These are phyloP conservation scores for Oreochromis aureus DNA, from an alignment of 2,113 vertebrate genomes.

Conservation along the genomic window DNA sequence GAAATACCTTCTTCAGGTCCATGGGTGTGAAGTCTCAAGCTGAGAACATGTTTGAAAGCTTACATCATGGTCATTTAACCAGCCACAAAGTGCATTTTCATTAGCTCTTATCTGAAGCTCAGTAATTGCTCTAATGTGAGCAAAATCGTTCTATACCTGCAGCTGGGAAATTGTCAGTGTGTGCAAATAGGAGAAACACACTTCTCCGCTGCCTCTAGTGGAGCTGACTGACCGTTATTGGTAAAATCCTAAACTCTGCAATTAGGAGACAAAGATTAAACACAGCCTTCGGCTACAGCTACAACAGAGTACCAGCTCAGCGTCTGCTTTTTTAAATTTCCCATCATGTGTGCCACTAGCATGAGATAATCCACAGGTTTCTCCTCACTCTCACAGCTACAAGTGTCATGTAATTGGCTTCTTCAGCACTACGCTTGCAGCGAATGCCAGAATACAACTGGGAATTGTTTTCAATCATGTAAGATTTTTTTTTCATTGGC, in stretches of 20 bases:
- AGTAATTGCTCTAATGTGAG: background rate
- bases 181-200: background rate
- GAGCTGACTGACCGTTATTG: background rate
- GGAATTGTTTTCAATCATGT: background rate
- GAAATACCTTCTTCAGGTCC: background rate
- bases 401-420: background rate
- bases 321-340: background rate
- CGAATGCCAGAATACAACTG: background rate
- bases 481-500: background rate
- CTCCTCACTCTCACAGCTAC: background rate
- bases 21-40: background rate
- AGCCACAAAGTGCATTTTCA: background rate
- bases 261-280: background rate
- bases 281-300: background rate
- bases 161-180: background rate
- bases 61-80: background rate
- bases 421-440: background rate
- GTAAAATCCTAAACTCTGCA: background rate
- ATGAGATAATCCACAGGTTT: background rate
- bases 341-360: background rate
- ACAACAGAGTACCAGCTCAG: background rate
- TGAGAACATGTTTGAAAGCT: background rate
- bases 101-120: conserved; percentile 5
- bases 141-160: background rate
- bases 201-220: background rate